phyloP scores from a whole-genome alignment of 2,797 vertebrate genomes.

The Crenuchus spilurus region DNA sequence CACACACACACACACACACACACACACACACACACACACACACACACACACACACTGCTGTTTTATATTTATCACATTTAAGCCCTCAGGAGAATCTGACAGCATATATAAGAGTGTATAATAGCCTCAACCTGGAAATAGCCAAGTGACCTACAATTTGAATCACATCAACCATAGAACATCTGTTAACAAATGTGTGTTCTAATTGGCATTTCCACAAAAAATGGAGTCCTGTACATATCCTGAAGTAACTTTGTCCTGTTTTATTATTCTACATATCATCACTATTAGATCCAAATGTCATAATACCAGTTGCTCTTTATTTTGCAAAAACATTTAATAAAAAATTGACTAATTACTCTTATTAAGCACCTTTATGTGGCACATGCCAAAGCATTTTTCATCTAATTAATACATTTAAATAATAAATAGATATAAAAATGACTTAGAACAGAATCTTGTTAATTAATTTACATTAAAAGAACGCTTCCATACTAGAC shows the following conservation, averaged over 20 bases:
- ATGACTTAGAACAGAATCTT: too few relatives aligned
- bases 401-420: too few relatives aligned
- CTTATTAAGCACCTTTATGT: too few relatives aligned
- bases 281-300: too few relatives aligned
- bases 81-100: background rate
- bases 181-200: constrained; percentile 17
- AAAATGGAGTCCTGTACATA: background rate
- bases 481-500: too few relatives aligned
- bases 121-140: constrained; percentile 5
- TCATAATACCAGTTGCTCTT: too few relatives aligned
- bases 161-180: constrained; percentile 2
- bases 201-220: constrained; percentile 4
- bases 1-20: constrained; percentile 18
- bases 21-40: constrained; percentile 25
- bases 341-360: too few relatives aligned
- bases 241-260: background rate
- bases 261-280: too few relatives aligned
- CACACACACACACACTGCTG: constrained; percentile 4
- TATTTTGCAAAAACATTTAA: too few relatives aligned
- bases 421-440: too few relatives aligned
- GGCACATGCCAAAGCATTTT: too few relatives aligned
- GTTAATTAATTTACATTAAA: too few relatives aligned
- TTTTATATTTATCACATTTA: constrained; percentile 14
- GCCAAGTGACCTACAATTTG: constrained; percentile 15
- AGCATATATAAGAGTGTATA: background rate